Percentiles rank a stretch among this genome's conserved stretches.
Conservation (phyloP, 2,888 invertebrate species). For the Diadromus collaris region DNA sequence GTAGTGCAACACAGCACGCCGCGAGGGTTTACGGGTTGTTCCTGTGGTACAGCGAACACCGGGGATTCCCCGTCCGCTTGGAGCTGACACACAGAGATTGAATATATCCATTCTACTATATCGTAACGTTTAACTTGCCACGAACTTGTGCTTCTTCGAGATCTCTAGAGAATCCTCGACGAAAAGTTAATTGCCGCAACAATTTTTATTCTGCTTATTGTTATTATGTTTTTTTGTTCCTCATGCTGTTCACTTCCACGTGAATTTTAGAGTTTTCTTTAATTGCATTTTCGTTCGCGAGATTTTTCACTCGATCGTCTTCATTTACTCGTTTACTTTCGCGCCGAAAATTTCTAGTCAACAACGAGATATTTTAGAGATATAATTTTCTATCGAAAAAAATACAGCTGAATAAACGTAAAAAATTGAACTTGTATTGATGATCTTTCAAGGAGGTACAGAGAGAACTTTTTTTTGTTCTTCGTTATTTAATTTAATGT, state of each 20-base stretch:
- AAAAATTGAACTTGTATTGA: conserved; percentile 32
- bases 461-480: neutral
- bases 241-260: conserved; percentile 40
- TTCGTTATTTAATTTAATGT: conserved; percentile 16
- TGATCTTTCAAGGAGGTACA: conserved; percentile 8
- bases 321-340: conserved; percentile 21
- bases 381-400: conserved; percentile 53
- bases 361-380: conserved; percentile 51
- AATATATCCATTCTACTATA: conserved; percentile 16
- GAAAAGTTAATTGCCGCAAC: conserved; percentile 41
- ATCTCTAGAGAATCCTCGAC: conserved; percentile 45
- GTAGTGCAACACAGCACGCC: conserved; percentile 44
- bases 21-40: conserved; percentile 34
- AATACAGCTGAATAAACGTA: conserved; percentile 17
- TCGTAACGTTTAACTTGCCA: conserved; percentile 16
- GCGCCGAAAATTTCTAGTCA: conserved; percentile 55
- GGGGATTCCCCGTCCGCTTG: conserved; percentile 37
- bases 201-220: conserved; percentile 47
- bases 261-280: conserved; percentile 23
- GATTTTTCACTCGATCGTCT: conserved; percentile 17
- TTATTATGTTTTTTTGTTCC: conserved; percentile 39
- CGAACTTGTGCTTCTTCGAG: conserved; percentile 42
- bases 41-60: conserved; percentile 49
- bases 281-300: conserved; percentile 46
- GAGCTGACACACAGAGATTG: conserved; percentile 41